Conservation (phyloP, 1,140 invertebrate species). For the Sogatella furcifera region DNA sequence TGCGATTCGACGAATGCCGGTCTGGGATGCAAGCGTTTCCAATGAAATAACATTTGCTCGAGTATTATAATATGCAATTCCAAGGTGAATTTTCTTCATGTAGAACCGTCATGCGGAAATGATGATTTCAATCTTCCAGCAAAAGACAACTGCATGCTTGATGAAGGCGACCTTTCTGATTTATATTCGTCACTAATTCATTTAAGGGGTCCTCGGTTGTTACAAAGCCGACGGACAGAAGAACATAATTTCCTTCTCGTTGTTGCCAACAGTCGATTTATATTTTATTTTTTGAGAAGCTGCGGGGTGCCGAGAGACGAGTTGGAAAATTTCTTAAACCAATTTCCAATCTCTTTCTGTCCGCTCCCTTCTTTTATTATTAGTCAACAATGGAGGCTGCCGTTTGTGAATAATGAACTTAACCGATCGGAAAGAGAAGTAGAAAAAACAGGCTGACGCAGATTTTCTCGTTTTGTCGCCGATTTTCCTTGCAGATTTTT, state of each 20-base stretch:
- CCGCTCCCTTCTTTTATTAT: conserved; percentile 7
- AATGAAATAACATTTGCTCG: no score
- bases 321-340: conserved; percentile 11
- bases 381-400: conserved; percentile 10
- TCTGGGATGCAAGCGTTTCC: no score
- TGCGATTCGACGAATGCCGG: no score
- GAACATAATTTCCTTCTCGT: conserved; percentile 8
- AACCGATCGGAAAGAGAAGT: conserved; percentile 13
- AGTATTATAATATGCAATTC: no score
- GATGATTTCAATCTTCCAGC: no score
- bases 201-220: not conserved
- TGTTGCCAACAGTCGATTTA: conserved; percentile 2
- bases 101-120: no score
- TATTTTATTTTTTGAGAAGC: conserved; percentile 1
- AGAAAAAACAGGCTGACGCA: not conserved
- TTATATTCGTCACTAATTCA: not conserved
- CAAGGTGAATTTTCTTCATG: no score
- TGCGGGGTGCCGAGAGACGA: not conserved
- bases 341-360: conserved; percentile 8
- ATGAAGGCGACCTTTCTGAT: not conserved
- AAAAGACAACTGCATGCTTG: no score
- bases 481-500: not conserved
- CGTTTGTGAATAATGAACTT: conserved; percentile 11
- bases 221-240: not conserved
- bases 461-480: no score